Base-by-base conservation (phyloP, 2,888 invertebrate genomes). In the Melanargia galathea region DNA sequence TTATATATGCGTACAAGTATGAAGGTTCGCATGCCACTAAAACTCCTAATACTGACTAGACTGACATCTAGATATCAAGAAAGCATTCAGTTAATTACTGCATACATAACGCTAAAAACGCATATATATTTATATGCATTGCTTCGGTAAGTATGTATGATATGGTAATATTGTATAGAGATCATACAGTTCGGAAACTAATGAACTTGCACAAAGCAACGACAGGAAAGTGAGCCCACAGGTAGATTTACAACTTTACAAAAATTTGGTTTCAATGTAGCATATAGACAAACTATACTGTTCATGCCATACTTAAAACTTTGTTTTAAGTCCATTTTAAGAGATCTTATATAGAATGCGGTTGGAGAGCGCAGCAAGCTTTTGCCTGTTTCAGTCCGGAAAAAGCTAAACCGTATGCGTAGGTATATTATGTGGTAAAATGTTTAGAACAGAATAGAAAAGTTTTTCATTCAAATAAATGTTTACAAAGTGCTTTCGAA, bases 61-160 rank as follows among this genome's bases (percentile, higher is more conserved):
- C 16, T 8, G n/a, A 52, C 40, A 52, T 63, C 64, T 66, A 58
- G 56, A 40, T 48, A 64, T 46, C 45, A 59, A 62, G 63, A 60
- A 71, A 71, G 73, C 73, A 65, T 66, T 68, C 67, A 64, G 76
- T 77, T 77, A 75, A 71, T 72, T 35, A 52, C 52, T 71, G 74
- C 75, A 70, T 75, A 74, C 65, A 71, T 66, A 71, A 71, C 71
- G 65, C 55, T 63, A 67, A 66, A 65, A 58, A 43, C 63, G 66
- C 61, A 62, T 62, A 63, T 57, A 61, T 70, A 73, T 71, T 69
- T 71, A 73, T 78, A 73, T 78, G 74, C 72, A 71, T 70, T 71
- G 73, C 70, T 68, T 40, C 63, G 68, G 73, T 74, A 48, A 68
- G 71, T 70, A 61, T 65, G 67, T 61, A 30, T 30, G 55, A 40